Evolutionary conservation across 2,113 vertebrate species (phyloP), one percentile per base, ranked within the genome.

Genomic region (Alligator sinensis): DNA sequence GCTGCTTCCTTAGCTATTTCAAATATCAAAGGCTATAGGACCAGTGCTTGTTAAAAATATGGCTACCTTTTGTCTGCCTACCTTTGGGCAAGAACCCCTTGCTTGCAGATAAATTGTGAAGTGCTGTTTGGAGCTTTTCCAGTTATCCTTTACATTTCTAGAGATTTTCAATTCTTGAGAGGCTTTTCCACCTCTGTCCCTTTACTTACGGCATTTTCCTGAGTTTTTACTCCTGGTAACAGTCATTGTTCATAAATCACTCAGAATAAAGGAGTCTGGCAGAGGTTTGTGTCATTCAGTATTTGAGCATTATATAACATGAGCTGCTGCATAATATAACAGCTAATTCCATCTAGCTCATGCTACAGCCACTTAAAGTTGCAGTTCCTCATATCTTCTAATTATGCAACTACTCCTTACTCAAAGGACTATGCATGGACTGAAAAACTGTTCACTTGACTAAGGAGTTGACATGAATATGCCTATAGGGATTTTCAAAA

Each of bases 221-320:
- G 66, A 54, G 14, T 2, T 75, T 68, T 82, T 63, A 34, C 13
- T 75, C 28, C 15, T 12, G 57, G 11, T 3, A 47, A 47, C 47
- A 47, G 47, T 47, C 47, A 47, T 47, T 47, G 4, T 68, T 47
- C 78, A 21, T 9, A 80, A 68, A 22, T 64, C 61, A 19, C 22
- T 62, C 77, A 59, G 5, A 15, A 55, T n/a, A 38, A 10, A 62
- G 38, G 10, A 88, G 38, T n/a, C 77, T 79, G 34, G 24, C 25
- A 64, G 76, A 22, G 28, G 34, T 70, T 95, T 76, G 4, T 11
- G 77, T 75, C 34, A 18, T 80, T 91, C 24, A 55, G 57, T 27
- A 25, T 7, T 30, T 11, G 0, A 74, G 21, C 70, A 5, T 12
- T 74, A 21, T 19, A 0, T 24, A 61, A 47, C 11, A 86, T 0